Conservation (phyloP, 2,113 vertebrate genomes). For the Marcusenius ussheri region DNA sequence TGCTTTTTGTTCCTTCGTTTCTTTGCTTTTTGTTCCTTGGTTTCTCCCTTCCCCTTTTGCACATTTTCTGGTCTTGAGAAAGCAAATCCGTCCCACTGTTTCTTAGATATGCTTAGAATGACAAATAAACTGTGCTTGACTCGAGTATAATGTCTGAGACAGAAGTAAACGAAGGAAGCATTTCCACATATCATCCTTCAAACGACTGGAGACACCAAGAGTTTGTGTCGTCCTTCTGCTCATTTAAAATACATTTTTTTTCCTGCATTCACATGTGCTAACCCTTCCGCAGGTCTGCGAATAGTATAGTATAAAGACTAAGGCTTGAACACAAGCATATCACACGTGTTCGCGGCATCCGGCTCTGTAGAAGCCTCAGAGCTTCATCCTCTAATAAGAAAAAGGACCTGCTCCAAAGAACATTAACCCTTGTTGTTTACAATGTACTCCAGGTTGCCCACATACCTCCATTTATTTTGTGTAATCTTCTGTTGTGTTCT, state of each 20-base stretch:
- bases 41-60: not conserved
- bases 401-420: not conserved
- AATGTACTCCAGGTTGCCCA: not conserved
- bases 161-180: not conserved
- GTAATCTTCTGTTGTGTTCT: not conserved
- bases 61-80: not conserved
- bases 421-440: not conserved
- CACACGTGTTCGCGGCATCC: not conserved
- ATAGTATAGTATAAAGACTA: not conserved
- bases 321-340: not conserved
- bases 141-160: not conserved
- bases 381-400: not conserved
- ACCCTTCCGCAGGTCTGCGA: not conserved
- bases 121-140: not conserved
- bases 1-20: not conserved
- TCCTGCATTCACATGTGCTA: not conserved
- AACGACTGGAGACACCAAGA: not conserved
- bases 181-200: not conserved
- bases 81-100: not conserved
- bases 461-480: not conserved
- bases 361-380: not conserved
- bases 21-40: not conserved
- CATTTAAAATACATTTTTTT: not conserved
- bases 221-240: not conserved
- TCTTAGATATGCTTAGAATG: not conserved